Base-by-base conservation (phyloP, 2,888 invertebrate genomes). In the Entomobrya multifasciata region DNA sequence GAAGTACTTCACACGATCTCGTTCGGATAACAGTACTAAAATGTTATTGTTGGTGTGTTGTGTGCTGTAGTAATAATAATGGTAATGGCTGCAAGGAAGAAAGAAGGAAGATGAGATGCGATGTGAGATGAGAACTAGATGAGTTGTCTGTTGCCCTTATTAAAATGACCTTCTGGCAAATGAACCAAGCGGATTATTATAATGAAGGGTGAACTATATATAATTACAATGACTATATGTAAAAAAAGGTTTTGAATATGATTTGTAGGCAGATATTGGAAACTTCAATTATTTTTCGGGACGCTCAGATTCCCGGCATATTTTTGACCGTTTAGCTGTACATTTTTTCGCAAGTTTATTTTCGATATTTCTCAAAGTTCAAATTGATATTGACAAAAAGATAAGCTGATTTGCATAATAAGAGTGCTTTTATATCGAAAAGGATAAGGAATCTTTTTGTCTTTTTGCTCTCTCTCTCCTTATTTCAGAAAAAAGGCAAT, bases 91-190 rank as follows among this genome's bases (percentile, higher is more conserved):
- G 47, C 49, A 80, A 52, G 79, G 49, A 80, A 80, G 30, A 67
- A 80, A 44, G 20, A 20, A 10, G 13, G 25, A 25, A 60, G 36
- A 36, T 4, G 8, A 6, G 36, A 36, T 36, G 36, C 4, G 36
- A 36, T 36, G 47, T n/a, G 36, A 72, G 27, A 72, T 49, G 27
- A 72, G 49, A 41, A 36, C 15, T 22, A 11, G 10, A 30, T 27
- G 25, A 60, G 60, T 13, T 25, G 25, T 17, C 25, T 41, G 67
- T 49, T 80, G 76, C 82, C 27, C 85, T 79, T 85, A 79, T 85
- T 78, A 85, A 79, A 85, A 47, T 85, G 79, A 79, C 85, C 85
- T 85, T 85, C 85, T 85, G 70, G 85, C 84, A 67, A 83, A 52
- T 17, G 52, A 52, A 70, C 30, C 27, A 82, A 36, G 57, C 79